Conservation (phyloP, 92 coral and sea anemone genomes). For the Phenganax marumi region DNA sequence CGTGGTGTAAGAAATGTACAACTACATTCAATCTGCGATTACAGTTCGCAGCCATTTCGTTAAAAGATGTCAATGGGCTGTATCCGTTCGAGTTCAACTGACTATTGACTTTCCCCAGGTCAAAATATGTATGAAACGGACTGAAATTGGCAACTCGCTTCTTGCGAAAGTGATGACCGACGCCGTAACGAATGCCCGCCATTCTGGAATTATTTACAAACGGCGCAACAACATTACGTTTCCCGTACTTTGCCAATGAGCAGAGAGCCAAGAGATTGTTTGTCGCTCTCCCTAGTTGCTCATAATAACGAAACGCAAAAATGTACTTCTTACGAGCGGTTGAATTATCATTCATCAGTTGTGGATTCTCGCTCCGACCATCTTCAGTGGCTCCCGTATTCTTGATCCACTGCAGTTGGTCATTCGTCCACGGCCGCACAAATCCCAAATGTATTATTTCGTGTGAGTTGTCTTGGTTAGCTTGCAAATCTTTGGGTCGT, state of each 20-base stretch:
- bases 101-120: slow-evolving; percentile 62
- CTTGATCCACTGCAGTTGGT: slow-evolving; percentile 14
- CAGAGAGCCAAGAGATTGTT: slow-evolving; percentile 80
- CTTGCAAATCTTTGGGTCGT: not conserved
- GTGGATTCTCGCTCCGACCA: not conserved
- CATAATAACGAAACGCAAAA: slow-evolving; percentile 95
- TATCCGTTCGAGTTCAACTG: slow-evolving; percentile 70
- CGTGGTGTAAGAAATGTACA: slow-evolving; percentile 75
- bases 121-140: slow-evolving; percentile 72
- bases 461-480: not conserved
- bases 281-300: slow-evolving; percentile 94
- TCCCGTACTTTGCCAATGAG: slow-evolving; percentile 77
- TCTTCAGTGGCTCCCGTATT: not conserved
- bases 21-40: slow-evolving; percentile 72
- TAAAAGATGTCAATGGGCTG: slow-evolving; percentile 64
- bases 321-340: slow-evolving; percentile 63
- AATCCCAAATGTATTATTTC: slow-evolving; percentile 32
- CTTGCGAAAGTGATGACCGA: slow-evolving; percentile 72
- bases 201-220: slow-evolving; percentile 94
- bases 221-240: slow-evolving; percentile 81
- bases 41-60: slow-evolving; percentile 76
- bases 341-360: not conserved
- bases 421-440: slow-evolving; percentile 9
- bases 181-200: slow-evolving; percentile 88
- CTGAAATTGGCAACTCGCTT: slow-evolving; percentile 55